Conservation (phyloP, 1,140 invertebrate genomes). For the Musca domestica region DNA sequence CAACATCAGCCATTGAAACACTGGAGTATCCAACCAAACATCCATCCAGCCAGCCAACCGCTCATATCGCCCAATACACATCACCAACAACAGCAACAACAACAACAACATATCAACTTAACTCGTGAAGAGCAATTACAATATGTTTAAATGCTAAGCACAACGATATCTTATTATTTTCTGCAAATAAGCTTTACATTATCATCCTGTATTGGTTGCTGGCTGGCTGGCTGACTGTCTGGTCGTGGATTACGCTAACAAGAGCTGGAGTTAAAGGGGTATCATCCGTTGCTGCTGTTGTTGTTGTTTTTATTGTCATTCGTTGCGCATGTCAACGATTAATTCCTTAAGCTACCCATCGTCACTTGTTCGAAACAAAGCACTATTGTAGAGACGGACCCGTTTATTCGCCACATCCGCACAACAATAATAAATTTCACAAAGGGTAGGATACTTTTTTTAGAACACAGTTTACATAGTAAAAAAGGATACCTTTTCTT, state of each 20-base stretch:
- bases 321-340: constrained; percentile 23
- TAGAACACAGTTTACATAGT: not conserved
- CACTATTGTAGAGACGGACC: not conserved
- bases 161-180: constrained; percentile 15
- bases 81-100: not conserved
- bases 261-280: no score
- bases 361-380: constrained; percentile 10
- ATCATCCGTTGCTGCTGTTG: not conserved
- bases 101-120: constrained; percentile 26
- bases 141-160: constrained; percentile 50
- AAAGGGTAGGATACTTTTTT: no score
- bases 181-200: constrained; percentile 3
- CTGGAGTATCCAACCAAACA: no score
- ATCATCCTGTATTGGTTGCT: no score
- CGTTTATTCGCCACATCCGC: no score
- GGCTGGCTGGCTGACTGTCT: no score
- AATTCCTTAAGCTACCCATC: constrained; percentile 16
- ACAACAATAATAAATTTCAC: no score
- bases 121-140: constrained; percentile 44
- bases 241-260: no score
- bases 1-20: no score
- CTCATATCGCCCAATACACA: not conserved
- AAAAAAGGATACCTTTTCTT: not conserved
- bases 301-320: constrained; percentile 6
- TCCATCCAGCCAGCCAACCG: no score